Base-by-base conservation (phyloP, 2,113 vertebrate species). In the Alouatta palliata region DNA sequence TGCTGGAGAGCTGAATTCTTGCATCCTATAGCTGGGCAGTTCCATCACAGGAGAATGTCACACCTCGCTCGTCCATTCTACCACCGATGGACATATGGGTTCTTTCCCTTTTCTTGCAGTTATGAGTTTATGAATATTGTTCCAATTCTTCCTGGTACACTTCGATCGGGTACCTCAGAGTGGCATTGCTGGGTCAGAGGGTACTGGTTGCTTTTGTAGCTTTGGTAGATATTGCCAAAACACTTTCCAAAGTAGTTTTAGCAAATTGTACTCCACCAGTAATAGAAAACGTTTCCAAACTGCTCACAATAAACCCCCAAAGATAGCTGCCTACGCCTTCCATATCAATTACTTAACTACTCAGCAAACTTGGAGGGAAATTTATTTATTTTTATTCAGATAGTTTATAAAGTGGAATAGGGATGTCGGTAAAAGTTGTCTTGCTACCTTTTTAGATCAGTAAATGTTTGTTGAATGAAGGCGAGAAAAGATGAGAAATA, bases 11-110 rank as follows among this genome's bases (percentile, higher is more conserved):
- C 13, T 3, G 1, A 0, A 20, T 61, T 27, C 16, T 71, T 32
- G 14, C 16, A 0, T 81, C 56, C 27, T 19, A 1, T 37, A 32
- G 35, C 32, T n/a, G 47, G 2, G 5, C 0, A 27, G 35, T 11
- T 40, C 37, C 21, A 3, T 0, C 12, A 5, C 21, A 30, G 49
- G 66, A 91, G 43, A 77, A 19, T 19, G 4, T 20, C 56, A 3
- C 30, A 11, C 8, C 8, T 9, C 0, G 9, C 19, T 35, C 25
- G 2, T n/a, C 80, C n/a, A 0, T 13, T 17, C 58, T n/a, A 5
- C 43, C 23, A 0, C 10, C 13, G 17, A 12, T 0, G 0, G 43
- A n/a, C 37, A 1, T 45, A 25, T 13, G 12, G 13, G 9, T 43
- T n/a, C 6, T 6, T 25, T 21, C 14, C 37, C 8, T 35, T 66